These are phyloP conservation scores for Cyanoderma ruficeps DNA, from an alignment of 2,113 vertebrate genomes.

Conservation along the genomic window DNA sequence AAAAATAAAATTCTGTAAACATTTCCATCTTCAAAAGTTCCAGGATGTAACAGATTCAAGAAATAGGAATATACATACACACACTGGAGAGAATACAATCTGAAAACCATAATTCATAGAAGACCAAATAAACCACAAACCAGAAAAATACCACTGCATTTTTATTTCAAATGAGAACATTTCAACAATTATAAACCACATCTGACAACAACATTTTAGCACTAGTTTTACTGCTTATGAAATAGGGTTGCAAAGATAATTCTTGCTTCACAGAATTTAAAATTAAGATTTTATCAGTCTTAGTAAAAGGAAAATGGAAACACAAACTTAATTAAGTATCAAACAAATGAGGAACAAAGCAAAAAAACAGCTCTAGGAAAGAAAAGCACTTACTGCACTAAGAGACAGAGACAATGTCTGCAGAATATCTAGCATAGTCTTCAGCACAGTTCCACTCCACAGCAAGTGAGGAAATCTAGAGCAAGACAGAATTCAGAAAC, in stretches of 20 bases:
- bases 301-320: neutral
- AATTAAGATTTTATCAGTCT: neutral
- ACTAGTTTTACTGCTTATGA: neutral
- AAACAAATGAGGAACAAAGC: neutral
- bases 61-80: neutral
- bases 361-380: neutral
- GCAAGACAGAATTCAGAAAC: neutral
- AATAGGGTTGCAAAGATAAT: neutral
- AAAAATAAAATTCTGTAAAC: neutral
- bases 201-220: neutral
- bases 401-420: slow-evolving; percentile 94
- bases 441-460: slow-evolving; percentile 95
- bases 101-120: neutral
- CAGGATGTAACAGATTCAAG: neutral
- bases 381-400: slow-evolving; percentile 85
- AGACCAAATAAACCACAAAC: neutral
- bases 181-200: neutral
- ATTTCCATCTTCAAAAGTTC: neutral
- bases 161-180: neutral
- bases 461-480: slow-evolving; percentile 93
- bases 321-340: neutral
- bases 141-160: neutral
- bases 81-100: neutral
- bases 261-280: neutral
- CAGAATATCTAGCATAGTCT: slow-evolving; percentile 96